phyloP scores from a whole-genome alignment of 2,888 invertebrate genomes.

The Neocrepidodera transversa region DNA sequence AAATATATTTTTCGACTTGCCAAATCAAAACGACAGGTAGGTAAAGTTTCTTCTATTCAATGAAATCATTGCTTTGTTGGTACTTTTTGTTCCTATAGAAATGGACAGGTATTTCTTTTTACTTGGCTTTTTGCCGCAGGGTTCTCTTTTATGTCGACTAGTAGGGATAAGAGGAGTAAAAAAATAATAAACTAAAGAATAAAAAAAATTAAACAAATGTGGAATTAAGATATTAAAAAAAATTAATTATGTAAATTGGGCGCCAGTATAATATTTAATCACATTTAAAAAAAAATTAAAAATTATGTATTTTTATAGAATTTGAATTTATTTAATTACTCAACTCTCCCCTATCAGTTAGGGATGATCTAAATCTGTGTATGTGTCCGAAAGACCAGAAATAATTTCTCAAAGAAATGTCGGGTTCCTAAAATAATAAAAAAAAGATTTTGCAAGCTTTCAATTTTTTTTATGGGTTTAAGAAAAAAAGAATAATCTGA shows the following conservation, averaged over 20 bases:
- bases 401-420: conserved; percentile 43
- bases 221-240: too few species aligned
- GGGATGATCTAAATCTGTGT: conserved; percentile 35
- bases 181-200: neutral
- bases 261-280: too few species aligned
- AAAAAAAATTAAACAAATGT: too few species aligned
- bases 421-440: conserved; percentile 38
- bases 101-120: conserved; percentile 57
- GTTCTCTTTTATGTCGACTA: conserved; percentile 20
- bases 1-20: conserved; percentile 58
- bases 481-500: conserved; percentile 35
- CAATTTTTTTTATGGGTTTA: conserved; percentile 21
- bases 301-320: too few species aligned
- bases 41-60: conserved; percentile 53
- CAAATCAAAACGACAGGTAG: conserved; percentile 59
- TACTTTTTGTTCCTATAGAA: conserved; percentile 50
- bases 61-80: conserved; percentile 50
- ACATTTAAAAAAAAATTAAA: too few species aligned
- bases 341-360: conserved; percentile 29
- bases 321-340: too few species aligned
- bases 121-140: conserved; percentile 51
- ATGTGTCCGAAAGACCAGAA: conserved; percentile 39
- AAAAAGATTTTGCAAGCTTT: conserved; percentile 34
- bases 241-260: neutral
- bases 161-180: conserved; percentile 28